A percentile compares a stretch with the other conserved stretches of the same genome.
Evolutionary conservation across 2,888 invertebrate genomes (phyloP).

Genomic region (Spatulosminthurus flaviceps): DNA sequence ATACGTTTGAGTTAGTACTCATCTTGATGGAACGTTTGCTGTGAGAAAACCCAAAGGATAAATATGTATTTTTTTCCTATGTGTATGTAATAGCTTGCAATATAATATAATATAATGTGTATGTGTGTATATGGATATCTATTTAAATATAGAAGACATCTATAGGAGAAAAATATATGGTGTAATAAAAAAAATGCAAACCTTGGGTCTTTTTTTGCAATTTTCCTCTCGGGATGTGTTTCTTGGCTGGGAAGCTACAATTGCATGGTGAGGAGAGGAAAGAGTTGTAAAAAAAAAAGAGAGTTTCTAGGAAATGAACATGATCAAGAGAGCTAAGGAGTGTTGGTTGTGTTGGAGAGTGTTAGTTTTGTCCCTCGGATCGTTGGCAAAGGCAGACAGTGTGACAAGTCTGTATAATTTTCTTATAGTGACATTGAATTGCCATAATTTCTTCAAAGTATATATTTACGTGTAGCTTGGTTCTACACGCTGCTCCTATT

Average conservation of each 20-base stretch:
- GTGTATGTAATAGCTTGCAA: no score
- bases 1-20: no score
- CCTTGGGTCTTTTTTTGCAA: neutral
- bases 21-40: no score
- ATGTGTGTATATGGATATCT: no score
- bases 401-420: conserved; percentile 38
- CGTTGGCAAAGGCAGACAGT: conserved; percentile 37
- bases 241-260: neutral
- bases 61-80: no score
- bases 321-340: neutral
- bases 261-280: neutral
- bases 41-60: no score
- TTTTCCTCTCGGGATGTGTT: neutral
- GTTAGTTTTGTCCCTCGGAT: conserved; percentile 39
- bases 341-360: neutral
- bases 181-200: no score
- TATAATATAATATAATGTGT: no score
- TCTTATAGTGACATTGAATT: conserved; percentile 5
- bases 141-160: no score
- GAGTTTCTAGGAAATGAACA: neutral
- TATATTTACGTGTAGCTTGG: neutral
- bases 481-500: no score
- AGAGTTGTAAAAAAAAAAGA: neutral
- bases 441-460: neutral
- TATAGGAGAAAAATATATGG: no score